Evolutionary conservation across 1,140 invertebrate species (phyloP).

Genomic region (Zaprionus vittiger): DNA sequence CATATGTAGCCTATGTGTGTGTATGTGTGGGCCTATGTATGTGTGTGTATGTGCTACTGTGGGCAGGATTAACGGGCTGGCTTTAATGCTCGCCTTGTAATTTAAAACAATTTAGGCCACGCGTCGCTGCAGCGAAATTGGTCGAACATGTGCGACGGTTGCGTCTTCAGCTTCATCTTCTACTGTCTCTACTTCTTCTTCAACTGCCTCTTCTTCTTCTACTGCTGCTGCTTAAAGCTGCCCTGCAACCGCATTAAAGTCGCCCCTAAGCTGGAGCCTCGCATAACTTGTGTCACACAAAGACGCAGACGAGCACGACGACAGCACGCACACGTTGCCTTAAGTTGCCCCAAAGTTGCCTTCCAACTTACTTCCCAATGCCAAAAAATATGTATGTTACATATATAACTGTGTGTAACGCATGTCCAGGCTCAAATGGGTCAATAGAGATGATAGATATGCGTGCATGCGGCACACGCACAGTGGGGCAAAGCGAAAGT

Average conservation of each 20-base stretch:
- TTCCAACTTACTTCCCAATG: background rate
- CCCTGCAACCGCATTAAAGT: constrained; percentile 28
- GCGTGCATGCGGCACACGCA: background rate
- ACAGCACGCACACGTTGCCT: constrained; percentile 44
- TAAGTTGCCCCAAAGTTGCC: constrained; percentile 8
- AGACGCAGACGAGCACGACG: constrained; percentile 45
- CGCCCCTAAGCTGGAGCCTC: constrained; percentile 10
- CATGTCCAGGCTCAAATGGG: constrained; percentile 1
- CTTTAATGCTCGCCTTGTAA: constrained; percentile 67
- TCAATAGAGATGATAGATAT: constrained; percentile 10
- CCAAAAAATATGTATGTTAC: background rate
- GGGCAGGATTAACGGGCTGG: constrained; percentile 63
- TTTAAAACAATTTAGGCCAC: constrained; percentile 81
- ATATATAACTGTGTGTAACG: background rate
- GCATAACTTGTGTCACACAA: constrained; percentile 44
- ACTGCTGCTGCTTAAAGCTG: background rate
- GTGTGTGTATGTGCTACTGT: constrained; percentile 7
- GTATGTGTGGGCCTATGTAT: constrained; percentile 2
- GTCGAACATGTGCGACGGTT: constrained; percentile 21
- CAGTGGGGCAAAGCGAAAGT: background rate
- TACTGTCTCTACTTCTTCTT: background rate
- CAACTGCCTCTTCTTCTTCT: background rate
- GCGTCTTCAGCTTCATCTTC: background rate
- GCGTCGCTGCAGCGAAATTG: constrained; percentile 59
- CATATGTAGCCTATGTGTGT: constrained; percentile 30